These are phyloP conservation scores for Diprion similis DNA, from an alignment of 1,140 invertebrate species.

Conservation along the genomic window DNA sequence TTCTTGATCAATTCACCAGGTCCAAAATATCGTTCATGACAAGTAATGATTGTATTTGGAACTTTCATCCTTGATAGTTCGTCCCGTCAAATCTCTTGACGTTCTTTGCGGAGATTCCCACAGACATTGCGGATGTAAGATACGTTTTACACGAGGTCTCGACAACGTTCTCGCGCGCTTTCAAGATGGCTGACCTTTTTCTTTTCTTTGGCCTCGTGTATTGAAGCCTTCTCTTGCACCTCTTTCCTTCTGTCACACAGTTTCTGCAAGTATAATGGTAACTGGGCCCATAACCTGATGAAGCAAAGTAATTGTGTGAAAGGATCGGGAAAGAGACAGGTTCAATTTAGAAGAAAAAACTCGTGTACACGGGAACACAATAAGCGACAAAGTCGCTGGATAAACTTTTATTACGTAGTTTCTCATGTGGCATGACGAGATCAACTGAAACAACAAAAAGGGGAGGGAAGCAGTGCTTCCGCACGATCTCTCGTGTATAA, in stretches of 20 bases:
- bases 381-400: no score
- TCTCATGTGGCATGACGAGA: no score
- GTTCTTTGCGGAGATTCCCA: background rate
- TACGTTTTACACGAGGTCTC: background rate
- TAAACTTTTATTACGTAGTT: no score
- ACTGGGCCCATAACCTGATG: background rate
- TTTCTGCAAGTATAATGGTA: background rate
- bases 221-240: background rate
- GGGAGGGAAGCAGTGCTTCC: no score
- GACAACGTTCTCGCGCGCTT: background rate
- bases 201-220: background rate
- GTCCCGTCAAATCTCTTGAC: conserved; percentile 18
- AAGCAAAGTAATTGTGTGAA: background rate
- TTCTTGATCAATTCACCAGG: background rate
- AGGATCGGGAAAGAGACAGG: background rate
- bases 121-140: conserved; percentile 6
- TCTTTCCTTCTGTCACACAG: background rate
- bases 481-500: no score
- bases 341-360: background rate
- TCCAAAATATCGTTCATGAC: background rate
- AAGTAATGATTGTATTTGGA: conserved; percentile 10
- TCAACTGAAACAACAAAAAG: no score
- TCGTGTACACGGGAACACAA: no score
- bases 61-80: conserved; percentile 21
- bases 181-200: background rate